These are phyloP conservation scores for Prinia subflava DNA, from an alignment of 2,113 vertebrate genomes.

Conservation along the genomic window DNA sequence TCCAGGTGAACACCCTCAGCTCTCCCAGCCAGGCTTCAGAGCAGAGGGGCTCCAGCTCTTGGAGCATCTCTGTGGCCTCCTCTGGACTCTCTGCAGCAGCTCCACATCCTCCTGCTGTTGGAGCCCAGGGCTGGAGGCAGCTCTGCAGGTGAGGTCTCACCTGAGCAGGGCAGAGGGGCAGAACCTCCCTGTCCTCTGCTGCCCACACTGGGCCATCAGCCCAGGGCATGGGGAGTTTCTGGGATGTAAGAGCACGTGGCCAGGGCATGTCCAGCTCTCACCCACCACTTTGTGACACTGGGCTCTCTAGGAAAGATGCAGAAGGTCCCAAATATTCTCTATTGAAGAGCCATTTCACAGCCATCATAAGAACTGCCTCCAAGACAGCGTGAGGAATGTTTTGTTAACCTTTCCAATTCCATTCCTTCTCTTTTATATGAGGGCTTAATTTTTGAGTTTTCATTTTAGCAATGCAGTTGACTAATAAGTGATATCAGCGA, in stretches of 20 bases:
- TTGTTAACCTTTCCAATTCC: neutral
- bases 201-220: accelerated
- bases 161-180: neutral
- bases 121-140: neutral
- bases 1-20: neutral
- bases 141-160: neutral
- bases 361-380: neutral
- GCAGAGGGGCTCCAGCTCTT: neutral
- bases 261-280: neutral
- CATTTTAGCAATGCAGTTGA: neutral
- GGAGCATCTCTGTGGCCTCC: accelerated
- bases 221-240: neutral
- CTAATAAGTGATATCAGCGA: neutral
- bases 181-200: accelerated
- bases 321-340: neutral
- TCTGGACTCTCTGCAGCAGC: neutral
- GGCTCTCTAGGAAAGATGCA: neutral
- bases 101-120: neutral
- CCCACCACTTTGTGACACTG: neutral
- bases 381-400: accelerated
- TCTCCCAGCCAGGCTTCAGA: neutral
- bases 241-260: neutral
- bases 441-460: neutral
- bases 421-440: neutral
- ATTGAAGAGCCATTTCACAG: neutral